Conservation (phyloP, 1,140 invertebrate species). For the Delia radicum region DNA sequence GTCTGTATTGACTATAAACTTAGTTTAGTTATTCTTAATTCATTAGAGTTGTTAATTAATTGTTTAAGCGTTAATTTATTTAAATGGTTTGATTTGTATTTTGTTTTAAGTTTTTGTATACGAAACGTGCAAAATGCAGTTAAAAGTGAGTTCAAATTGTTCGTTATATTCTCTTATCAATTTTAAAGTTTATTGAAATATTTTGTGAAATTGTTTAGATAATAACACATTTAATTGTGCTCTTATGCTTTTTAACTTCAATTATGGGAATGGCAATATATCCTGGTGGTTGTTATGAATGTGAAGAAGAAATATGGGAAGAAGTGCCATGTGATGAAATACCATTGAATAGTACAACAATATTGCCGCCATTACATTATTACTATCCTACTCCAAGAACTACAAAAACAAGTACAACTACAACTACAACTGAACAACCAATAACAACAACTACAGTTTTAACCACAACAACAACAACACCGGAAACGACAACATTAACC, state of each 20-base stretch:
- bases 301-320: slow-evolving; percentile 52
- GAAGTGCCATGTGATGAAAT: slow-evolving; percentile 48
- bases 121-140: slow-evolving; percentile 13
- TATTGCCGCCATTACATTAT: not conserved
- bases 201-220: not conserved
- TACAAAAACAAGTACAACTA: not conserved
- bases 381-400: not conserved
- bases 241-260: not conserved
- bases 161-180: not conserved
- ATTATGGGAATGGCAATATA: not conserved
- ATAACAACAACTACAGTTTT: slow-evolving; percentile 16
- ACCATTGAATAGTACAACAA: slow-evolving; percentile 26
- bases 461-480: slow-evolving; percentile 22
- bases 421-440: not conserved
- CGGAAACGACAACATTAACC: not conserved
- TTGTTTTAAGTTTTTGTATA: not conserved
- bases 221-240: not conserved
- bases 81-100: not conserved
- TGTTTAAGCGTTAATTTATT: too few relatives aligned
- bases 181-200: not conserved
- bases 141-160: not conserved
- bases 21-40: not conserved
- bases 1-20: not conserved
- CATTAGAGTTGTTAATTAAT: not conserved
- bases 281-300: slow-evolving; percentile 42